Percentiles rank a stretch among this genome's conserved stretches.
These are phyloP conservation scores for Oreamnos americanus DNA, from an alignment of 2,113 vertebrate genomes.

Conservation along the genomic window DNA sequence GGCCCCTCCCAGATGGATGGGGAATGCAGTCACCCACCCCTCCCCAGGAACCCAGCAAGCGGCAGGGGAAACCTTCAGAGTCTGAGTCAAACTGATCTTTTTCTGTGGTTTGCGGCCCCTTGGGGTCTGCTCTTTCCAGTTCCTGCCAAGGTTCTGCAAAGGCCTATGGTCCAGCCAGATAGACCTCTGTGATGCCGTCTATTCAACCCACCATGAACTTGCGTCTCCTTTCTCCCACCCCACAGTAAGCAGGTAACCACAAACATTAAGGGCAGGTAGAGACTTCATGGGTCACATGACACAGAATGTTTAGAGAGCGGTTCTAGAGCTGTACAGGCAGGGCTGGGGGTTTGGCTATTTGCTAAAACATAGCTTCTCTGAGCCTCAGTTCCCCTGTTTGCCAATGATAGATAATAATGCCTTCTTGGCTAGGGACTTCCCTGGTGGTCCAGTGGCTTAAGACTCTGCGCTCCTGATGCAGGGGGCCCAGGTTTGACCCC, in stretches of 20 bases:
- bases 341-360: background rate
- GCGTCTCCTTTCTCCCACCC: background rate
- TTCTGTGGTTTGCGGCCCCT: background rate
- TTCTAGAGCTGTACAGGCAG: background rate
- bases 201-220: background rate
- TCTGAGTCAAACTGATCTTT: background rate
- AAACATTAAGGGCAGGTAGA: rapidly evolving
- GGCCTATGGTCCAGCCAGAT: background rate
- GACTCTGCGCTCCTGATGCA: background rate
- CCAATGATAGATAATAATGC: no score
- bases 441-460: background rate
- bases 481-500: background rate
- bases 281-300: rapidly evolving
- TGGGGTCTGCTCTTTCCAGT: background rate
- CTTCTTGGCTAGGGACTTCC: background rate
- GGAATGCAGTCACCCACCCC: background rate
- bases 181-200: rapidly evolving
- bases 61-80: background rate
- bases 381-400: background rate
- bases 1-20: conserved; percentile 21
- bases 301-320: rapidly evolving
- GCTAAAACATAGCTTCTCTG: rapidly evolving
- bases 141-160: rapidly evolving
- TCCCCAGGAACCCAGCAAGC: background rate
- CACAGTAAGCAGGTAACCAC: background rate